A percentile compares a stretch with the other conserved stretches of the same genome.
phyloP scores from a whole-genome alignment of 2,113 vertebrate genomes.

The Synchiropus splendidus region DNA sequence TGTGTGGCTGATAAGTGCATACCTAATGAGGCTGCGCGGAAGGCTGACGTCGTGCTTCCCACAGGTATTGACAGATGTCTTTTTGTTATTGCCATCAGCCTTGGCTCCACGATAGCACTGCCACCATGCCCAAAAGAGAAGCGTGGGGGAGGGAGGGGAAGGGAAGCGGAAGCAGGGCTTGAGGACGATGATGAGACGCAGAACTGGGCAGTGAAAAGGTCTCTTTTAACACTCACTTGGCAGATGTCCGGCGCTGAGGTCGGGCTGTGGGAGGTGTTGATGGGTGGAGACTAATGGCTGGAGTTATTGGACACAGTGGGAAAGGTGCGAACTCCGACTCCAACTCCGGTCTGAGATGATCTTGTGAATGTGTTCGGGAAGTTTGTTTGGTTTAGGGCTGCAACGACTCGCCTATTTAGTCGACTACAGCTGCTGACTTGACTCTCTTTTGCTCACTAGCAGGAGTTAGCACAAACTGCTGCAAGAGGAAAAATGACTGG shows the following conservation, averaged over 20 bases:
- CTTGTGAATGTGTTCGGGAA: too few relatives aligned
- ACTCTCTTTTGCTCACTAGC: too few relatives aligned
- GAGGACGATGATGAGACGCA: constrained; percentile 38
- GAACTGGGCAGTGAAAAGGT: constrained; percentile 41
- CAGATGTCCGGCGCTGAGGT: constrained; percentile 56
- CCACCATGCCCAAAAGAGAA: constrained; percentile 88
- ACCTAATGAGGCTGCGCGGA: constrained; percentile 88
- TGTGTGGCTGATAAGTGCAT: constrained; percentile 98
- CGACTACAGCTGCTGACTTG: too few relatives aligned
- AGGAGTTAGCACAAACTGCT: too few relatives aligned
- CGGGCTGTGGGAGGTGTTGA: constrained; percentile 43
- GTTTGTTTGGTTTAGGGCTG: too few relatives aligned
- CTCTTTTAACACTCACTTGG: constrained; percentile 59
- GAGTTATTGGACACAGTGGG: too few relatives aligned
- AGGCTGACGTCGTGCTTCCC: constrained; percentile 75
- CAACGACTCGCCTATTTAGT: too few relatives aligned
- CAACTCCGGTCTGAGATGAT: too few relatives aligned
- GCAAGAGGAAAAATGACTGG: too few relatives aligned
- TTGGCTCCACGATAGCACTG: constrained; percentile 90
- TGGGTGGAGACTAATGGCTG: constrained; percentile 10
- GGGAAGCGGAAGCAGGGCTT: constrained; percentile 51
- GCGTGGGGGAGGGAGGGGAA: constrained; percentile 58
- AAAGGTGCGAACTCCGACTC: too few relatives aligned
- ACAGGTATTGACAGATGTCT: constrained; percentile 99
- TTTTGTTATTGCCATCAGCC: constrained; percentile 92